Conservation (phyloP, 1,140 invertebrate species). For the Zaprionus taronus region DNA sequence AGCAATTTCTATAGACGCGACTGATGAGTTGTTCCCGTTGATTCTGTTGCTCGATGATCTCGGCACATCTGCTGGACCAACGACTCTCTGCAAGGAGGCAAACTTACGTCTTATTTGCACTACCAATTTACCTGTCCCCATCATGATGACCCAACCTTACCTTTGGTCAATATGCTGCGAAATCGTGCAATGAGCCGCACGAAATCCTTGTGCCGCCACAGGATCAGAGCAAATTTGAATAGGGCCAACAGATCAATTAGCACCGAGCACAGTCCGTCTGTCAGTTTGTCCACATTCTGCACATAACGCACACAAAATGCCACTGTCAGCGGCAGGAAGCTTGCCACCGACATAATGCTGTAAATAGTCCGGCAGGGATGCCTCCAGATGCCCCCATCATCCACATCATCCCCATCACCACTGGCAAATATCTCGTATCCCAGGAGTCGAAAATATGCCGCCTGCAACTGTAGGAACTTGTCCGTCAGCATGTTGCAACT, state of each 20-base stretch:
- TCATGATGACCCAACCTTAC: conserved; percentile 11
- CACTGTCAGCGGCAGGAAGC: conserved; percentile 48
- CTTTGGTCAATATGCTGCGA: neutral
- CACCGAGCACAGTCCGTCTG: conserved; percentile 46
- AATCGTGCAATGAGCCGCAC: conserved; percentile 19
- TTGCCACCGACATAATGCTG: conserved; percentile 38
- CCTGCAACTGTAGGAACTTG: conserved; percentile 52
- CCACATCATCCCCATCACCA: neutral
- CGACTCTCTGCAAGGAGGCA: conserved; percentile 20
- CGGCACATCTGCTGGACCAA: neutral
- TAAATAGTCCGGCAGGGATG: conserved; percentile 21
- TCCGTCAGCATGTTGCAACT: conserved; percentile 51
- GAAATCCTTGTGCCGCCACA: conserved; percentile 25
- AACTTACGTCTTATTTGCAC: neutral
- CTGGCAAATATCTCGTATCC: conserved; percentile 41
- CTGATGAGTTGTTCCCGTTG: conserved; percentile 48
- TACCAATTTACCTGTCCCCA: neutral
- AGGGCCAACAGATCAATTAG: conserved; percentile 49
- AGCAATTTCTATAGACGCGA: conserved; percentile 30
- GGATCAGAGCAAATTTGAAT: conserved; percentile 34
- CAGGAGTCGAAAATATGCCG: conserved; percentile 41
- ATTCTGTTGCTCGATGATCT: conserved; percentile 23
- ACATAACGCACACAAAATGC: conserved; percentile 37
- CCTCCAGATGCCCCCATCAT: neutral
- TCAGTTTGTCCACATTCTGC: conserved; percentile 46